Conservation (phyloP, 2,888 invertebrate species). For the Augiades crinisus region DNA sequence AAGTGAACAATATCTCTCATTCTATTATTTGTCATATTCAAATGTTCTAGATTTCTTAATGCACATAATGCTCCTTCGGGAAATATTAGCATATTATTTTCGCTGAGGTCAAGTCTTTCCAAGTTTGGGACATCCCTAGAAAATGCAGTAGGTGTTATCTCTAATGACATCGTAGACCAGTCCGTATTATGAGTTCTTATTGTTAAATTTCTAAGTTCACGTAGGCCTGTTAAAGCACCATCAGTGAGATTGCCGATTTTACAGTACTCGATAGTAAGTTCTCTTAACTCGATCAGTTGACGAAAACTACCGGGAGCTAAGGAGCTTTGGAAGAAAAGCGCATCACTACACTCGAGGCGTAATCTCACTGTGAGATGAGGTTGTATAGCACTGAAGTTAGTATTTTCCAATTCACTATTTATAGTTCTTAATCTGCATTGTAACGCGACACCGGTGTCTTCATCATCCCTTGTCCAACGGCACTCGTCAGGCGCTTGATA, state of each 20-base stretch:
- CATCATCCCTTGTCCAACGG: conserved; percentile 87
- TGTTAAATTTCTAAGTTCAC: conserved; percentile 89
- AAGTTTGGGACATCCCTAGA: conserved; percentile 87
- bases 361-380: conserved; percentile 89
- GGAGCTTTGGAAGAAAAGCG: conserved; percentile 90
- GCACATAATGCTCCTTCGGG: conserved; percentile 90
- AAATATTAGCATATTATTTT: conserved; percentile 90
- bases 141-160: conserved; percentile 88
- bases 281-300: conserved; percentile 87
- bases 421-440: conserved; percentile 88
- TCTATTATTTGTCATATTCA: conserved; percentile 90
- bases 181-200: conserved; percentile 92
- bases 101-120: conserved; percentile 87
- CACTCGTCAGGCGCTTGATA: conserved; percentile 92
- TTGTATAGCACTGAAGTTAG: conserved; percentile 91
- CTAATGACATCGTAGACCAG: conserved; percentile 90
- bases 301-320: conserved; percentile 89
- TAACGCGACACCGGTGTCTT: conserved; percentile 85
- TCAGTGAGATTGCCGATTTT: conserved; percentile 91
- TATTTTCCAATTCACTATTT: conserved; percentile 90
- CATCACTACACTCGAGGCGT: conserved; percentile 90
- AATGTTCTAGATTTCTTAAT: conserved; percentile 86
- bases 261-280: conserved; percentile 90
- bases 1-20: conserved; percentile 88
- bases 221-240: conserved; percentile 90